A percentile compares a stretch with the other conserved stretches of the same genome.
Evolutionary conservation across 2,888 invertebrate genomes (phyloP).

Genomic region (Autographa gamma): DNA sequence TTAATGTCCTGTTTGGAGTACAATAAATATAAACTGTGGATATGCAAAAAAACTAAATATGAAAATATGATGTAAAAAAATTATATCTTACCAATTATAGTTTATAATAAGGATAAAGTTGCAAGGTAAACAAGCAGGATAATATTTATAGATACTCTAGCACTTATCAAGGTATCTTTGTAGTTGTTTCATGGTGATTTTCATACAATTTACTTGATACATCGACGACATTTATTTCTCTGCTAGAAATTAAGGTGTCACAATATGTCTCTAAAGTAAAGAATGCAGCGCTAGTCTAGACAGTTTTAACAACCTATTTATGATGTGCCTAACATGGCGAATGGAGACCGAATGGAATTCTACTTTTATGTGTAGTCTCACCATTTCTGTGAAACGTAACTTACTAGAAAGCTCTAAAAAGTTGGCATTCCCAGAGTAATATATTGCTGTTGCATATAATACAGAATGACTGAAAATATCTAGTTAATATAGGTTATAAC

Average conservation of each 20-base stretch:
- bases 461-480: neutral
- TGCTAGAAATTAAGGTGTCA: neutral
- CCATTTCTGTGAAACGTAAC: slow-evolving; percentile 38
- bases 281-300: slow-evolving; percentile 31
- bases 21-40: slow-evolving; percentile 24
- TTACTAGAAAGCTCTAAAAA: slow-evolving; percentile 24
- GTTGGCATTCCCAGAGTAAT: neutral
- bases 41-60: slow-evolving; percentile 6
- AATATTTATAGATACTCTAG: slow-evolving; percentile 12
- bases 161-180: neutral
- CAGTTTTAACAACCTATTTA: slow-evolving; percentile 17
- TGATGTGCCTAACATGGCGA: slow-evolving; percentile 1
- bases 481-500: neutral
- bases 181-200: neutral
- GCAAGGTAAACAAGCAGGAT: slow-evolving; percentile 38
- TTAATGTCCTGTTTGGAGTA: slow-evolving; percentile 47
- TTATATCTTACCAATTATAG: neutral
- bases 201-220: neutral
- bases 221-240: neutral
- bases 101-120: slow-evolving; percentile 16
- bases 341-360: slow-evolving; percentile 37
- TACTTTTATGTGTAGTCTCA: slow-evolving; percentile 29
- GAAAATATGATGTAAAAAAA: neutral
- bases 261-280: neutral
- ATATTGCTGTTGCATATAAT: neutral